phyloP scores from a whole-genome alignment of 2,797 vertebrate genomes.

The Crossoptilon crossoptilon region DNA sequence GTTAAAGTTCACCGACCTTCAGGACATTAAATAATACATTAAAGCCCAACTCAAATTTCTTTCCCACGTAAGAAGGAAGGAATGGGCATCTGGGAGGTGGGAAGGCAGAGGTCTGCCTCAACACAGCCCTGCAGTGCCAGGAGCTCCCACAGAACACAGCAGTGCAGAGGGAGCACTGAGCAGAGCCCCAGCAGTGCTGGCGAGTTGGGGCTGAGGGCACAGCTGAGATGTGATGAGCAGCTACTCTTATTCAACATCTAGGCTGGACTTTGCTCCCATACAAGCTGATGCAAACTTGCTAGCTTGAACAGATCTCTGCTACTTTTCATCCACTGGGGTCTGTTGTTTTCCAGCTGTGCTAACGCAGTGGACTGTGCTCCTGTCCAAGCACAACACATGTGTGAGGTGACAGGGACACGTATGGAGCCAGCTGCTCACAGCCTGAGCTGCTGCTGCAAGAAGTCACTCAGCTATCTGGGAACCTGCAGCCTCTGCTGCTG shows the following conservation, averaged over 20 bases:
- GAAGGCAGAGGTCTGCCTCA: neutral
- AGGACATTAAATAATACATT: neutral
- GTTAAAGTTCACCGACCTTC: neutral
- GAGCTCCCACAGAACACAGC: neutral
- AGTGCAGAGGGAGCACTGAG: neutral
- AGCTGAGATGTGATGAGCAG: neutral
- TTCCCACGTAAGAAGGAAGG: neutral
- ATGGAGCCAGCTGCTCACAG: neutral
- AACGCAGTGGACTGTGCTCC: neutral
- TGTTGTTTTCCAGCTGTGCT: neutral
- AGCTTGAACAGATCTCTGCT: neutral
- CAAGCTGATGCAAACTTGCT: neutral
- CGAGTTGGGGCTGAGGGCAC: neutral
- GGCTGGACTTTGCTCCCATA: neutral
- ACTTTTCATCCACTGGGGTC: neutral
- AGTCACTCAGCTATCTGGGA: neutral
- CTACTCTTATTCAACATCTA: neutral
- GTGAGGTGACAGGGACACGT: neutral
- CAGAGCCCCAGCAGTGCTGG: neutral
- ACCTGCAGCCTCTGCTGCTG: fast-evolving
- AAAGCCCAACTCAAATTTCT: neutral
- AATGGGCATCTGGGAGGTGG: neutral
- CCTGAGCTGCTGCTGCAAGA: neutral
- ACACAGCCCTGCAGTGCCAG: fast-evolving
- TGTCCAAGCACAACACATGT: neutral